Evolutionary conservation across 2,113 vertebrate species (phyloP), one percentile per base, ranked within the genome.

Genomic region (Periophthalmodon schlosseri): DNA sequence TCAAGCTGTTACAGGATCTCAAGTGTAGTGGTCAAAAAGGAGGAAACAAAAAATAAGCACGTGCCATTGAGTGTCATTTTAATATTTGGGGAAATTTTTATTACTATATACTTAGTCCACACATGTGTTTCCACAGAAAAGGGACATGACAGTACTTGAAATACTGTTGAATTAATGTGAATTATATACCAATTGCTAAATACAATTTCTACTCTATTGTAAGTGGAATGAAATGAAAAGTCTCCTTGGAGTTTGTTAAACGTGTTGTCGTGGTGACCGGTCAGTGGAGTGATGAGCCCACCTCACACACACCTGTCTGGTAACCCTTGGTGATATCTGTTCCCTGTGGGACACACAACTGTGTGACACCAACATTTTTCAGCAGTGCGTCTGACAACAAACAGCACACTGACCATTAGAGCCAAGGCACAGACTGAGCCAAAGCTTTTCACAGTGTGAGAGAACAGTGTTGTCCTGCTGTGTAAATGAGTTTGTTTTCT

Each of bases 231-330:
- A 21, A 56, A 21, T 21, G 20, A 52, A 52, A 23, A 24, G 57
- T 60, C 11, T 60, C 13, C 57, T 15, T 61, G 58, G 58, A 33
- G 58, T 28, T 15, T 15, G 60, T 63, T 63, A 14, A 63, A 63
- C 60, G 63, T 65, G 28, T 65, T 47, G 72, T 44, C 63, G 69
- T 71, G 34, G 68, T 28, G 34, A 76, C 34, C 11, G 66, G 70
- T 88, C 83, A 83, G 81, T 73, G 68, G 80, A 83, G 71, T 69
- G 84, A 87, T 75, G 82, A 86, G 78, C 70, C 33, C 68, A 66
- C 80, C 76, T 87, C 76, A 57, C 33, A 84, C 78, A 77, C 82
- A 78, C 72, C 86, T 85, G 89, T 87, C 89, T 86, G 85, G 86
- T 88, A 75, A 77, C 69, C 14, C 12, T 70, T 68, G 67, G 69